phyloP scores from a whole-genome alignment of 2,113 vertebrate species.

The Turnix velox region DNA sequence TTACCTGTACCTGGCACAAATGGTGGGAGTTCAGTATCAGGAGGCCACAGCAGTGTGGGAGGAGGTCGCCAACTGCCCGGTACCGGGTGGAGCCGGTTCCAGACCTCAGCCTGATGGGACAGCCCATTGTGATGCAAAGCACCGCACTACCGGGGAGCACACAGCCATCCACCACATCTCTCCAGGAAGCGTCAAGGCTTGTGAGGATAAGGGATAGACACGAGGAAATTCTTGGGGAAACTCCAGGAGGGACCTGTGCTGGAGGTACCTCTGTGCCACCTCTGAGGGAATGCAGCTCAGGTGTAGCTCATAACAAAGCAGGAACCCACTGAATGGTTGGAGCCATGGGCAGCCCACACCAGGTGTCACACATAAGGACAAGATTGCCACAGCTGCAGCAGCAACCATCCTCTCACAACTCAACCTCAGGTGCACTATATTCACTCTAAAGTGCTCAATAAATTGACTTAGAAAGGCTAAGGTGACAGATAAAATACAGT shows the following conservation, averaged over 20 bases:
- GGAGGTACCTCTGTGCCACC: rapidly evolving
- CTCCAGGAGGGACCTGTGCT: rapidly evolving
- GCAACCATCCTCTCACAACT: not conserved
- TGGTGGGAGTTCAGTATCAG: rapidly evolving
- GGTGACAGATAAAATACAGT: not conserved
- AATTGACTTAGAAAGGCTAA: not conserved
- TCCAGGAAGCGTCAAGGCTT: rapidly evolving
- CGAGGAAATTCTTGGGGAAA: not conserved
- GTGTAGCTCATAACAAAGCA: rapidly evolving
- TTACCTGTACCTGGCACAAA: not conserved
- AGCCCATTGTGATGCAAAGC: rapidly evolving
- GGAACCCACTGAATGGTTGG: rapidly evolving
- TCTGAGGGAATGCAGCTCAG: rapidly evolving
- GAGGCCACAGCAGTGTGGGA: too few species aligned
- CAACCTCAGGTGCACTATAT: not conserved
- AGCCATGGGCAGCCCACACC: rapidly evolving
- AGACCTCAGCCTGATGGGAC: not conserved
- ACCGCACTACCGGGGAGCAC: rapidly evolving
- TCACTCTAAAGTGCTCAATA: not conserved
- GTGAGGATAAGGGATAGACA: too few species aligned
- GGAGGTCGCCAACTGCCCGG: rapidly evolving
- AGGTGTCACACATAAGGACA: not conserved
- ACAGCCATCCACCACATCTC: rapidly evolving
- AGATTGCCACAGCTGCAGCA: rapidly evolving
- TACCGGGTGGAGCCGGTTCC: not conserved